Evolutionary conservation across 2,888 invertebrate genomes (phyloP).

Genomic region (Netelia virgata): DNA sequence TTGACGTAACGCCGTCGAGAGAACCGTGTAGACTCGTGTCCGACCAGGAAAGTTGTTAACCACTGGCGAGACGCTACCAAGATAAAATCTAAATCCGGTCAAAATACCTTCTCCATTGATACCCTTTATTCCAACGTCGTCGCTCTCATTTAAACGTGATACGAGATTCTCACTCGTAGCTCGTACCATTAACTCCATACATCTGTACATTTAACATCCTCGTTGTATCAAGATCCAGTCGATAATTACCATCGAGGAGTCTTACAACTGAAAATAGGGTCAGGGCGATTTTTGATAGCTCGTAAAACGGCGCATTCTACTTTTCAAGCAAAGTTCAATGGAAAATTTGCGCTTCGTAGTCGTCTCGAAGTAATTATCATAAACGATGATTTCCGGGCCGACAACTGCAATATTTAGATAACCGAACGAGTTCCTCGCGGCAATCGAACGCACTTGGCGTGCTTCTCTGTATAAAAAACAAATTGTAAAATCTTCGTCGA

Average conservation of each 20-base stretch:
- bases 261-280: not conserved
- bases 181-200: not conserved
- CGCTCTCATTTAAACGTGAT: slow-evolving; percentile 74
- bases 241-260: slow-evolving; percentile 20
- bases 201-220: not conserved
- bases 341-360: slow-evolving; percentile 21
- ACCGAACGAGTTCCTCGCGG: slow-evolving; percentile 30
- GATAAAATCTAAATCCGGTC: slow-evolving; percentile 83
- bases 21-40: not conserved
- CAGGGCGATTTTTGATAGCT: slow-evolving; percentile 22
- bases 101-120: slow-evolving; percentile 79
- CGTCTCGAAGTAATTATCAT: slow-evolving; percentile 14
- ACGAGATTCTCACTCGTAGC: slow-evolving; percentile 46
- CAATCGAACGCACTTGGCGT: not conserved
- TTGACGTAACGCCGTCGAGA: not conserved
- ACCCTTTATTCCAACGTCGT: slow-evolving; percentile 81
- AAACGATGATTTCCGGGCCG: slow-evolving; percentile 19
- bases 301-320: not conserved
- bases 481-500: slow-evolving; percentile 33
- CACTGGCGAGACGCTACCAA: slow-evolving; percentile 68
- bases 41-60: slow-evolving; percentile 72
- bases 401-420: slow-evolving; percentile 12
- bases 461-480: slow-evolving; percentile 6
- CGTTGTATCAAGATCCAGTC: slow-evolving; percentile 28
- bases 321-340: slow-evolving; percentile 11